Evolutionary conservation across 2,797 vertebrate genomes (phyloP).

Genomic region (Rhinatrema bivittatum): DNA sequence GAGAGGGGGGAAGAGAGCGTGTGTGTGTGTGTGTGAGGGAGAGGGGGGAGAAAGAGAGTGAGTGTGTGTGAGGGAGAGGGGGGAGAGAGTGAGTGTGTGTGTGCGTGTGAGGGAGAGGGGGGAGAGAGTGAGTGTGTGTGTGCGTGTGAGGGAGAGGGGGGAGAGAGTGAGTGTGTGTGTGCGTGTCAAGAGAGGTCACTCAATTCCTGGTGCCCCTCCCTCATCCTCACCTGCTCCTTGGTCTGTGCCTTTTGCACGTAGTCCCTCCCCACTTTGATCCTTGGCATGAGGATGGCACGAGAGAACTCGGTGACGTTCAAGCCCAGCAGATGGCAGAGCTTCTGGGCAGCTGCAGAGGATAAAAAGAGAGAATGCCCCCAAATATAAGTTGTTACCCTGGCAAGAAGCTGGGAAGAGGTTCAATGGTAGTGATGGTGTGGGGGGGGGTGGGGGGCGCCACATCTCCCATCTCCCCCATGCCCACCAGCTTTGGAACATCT

Average conservation of each 20-base stretch:
- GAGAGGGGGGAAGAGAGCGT: too few species aligned
- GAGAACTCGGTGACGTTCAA: slow-evolving; percentile 85
- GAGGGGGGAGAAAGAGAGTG: too few species aligned
- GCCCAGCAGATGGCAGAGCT: slow-evolving; percentile 81
- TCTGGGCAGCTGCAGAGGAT: slow-evolving; percentile 67
- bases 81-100: too few species aligned
- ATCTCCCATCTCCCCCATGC: neutral
- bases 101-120: too few species aligned
- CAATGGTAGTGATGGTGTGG: accelerated
- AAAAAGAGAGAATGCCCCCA: neutral
- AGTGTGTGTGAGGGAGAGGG: too few species aligned
- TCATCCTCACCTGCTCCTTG: slow-evolving; percentile 73
- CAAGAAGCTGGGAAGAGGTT: neutral
- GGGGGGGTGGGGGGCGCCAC: neutral
- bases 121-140: too few species aligned
- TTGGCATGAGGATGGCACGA: slow-evolving; percentile 79
- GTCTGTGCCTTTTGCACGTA: slow-evolving; percentile 91
- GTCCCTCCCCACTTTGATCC: slow-evolving; percentile 87
- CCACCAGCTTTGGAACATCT: neutral
- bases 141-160: too few species aligned
- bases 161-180: too few species aligned
- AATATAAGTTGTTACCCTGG: accelerated
- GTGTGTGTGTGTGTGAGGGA: too few species aligned
- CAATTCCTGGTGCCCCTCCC: too few species aligned
- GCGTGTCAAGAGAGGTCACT: too few species aligned